Evolutionary conservation across 1,140 invertebrate species (phyloP), one percentile per base, ranked within the genome.

Genomic region (Drosophila eugracilis): DNA sequence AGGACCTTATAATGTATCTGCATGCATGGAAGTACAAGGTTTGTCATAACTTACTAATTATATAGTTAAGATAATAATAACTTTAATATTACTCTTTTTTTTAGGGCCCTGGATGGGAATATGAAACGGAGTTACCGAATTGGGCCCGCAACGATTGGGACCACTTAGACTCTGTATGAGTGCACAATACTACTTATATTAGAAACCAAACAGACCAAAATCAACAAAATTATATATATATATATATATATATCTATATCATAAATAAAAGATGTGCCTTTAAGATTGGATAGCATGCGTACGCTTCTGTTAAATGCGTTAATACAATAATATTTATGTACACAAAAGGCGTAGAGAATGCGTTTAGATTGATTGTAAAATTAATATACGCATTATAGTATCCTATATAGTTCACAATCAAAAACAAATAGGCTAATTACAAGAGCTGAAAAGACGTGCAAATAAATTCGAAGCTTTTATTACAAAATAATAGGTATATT

Each of bases 1-100:
- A 95, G 65, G 97, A 99, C 90, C 93, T 99, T 15, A 95, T 98
- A 48, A 98, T 99, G 96, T 99, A 98, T 92, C 93, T 99, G 19
- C 98, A 99, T 92, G 97, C 97, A 22, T 97, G 97, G 94, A 96
- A 95, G 89, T 99, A 98, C 91, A 95, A 95, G 93, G 96, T 94
- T 6, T 3, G 53, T 17, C 1, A 2, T 9, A 6, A 80, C 3
- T 19, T 10, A 17, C 24, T n/a, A 6, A 12, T 0, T 12, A 3
- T 3, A 10, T 24, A 4, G 19, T 15, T 2, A 6, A 17, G 9
- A 7, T 1, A 3, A 10, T 3, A 45, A 3, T 30, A 19, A 17
- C 2, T 49, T 4, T 69, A 26, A 26, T 60, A 21, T 4, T 4
- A 32, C 10, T 3, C 10, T 58, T 91, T 92, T 26, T 26, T 45